Base-by-base conservation (phyloP, 1,140 invertebrate species). In the Danaus melanippus region DNA sequence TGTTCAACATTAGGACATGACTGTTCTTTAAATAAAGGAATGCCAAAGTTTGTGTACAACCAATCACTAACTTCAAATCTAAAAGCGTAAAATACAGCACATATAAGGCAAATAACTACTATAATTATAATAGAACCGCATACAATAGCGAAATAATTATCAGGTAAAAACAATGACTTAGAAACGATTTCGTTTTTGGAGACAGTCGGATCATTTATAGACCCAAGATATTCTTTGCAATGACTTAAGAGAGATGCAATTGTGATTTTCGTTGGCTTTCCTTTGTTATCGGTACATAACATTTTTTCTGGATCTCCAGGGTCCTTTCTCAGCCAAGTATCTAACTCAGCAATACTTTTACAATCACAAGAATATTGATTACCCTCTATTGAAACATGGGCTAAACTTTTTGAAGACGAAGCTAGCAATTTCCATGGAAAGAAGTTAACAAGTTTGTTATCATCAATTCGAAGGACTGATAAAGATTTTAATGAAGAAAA, bases 351-450 rank as follows among this genome's bases (percentile, higher is more conserved):
- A 56, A 93, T 87, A 63, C 90, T 91, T 63, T 89, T 88, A 79
- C 93, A 94, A 62, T 92, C 90, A 79, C 93, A 94, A 52, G 90
- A 90, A 92, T 93, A 94, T 75, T 89, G 89, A 84, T 94, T 94
- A 63, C 91, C 89, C 53, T 90, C 90, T 42, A 94, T 86, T 17
- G 89, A 89, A 11, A 93, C 88, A 57, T 89, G 88, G 46, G 88
- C 87, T 61, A 91, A 80, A 56, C 88, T 87, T 87, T 89, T 85
- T 46, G 88, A 83, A 40, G 86, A 84, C 61, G 88, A 87, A 71
- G 90, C 75, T 76, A 88, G 72, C 64, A 91, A 70, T 74, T 89
- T 89, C 92, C 93, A 95, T 10, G 95, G 91, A 43, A 92, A 91
- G 80, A 95, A 95, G 55, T 92, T 90, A 3, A 89, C 89, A 21